These are phyloP conservation scores for Astyanax mexicanus DNA, from an alignment of 2,797 vertebrate species.

Conservation along the genomic window DNA sequence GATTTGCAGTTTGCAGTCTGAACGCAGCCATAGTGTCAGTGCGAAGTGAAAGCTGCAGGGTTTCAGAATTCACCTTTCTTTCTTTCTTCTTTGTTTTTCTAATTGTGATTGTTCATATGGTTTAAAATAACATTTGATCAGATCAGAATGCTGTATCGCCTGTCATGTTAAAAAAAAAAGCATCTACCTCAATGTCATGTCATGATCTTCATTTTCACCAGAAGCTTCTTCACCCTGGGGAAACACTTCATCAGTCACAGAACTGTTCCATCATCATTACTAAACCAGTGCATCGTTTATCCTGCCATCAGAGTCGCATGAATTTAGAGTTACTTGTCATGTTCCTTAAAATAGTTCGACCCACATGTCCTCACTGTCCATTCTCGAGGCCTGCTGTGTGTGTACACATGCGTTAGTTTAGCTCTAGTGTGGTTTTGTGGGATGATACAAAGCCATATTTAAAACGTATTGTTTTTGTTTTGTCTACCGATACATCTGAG, in stretches of 20 bases:
- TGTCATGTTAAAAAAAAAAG: constrained; percentile 54
- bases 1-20: too few species aligned
- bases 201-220: constrained; percentile 58
- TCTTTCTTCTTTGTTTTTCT: constrained; percentile 29
- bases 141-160: constrained; percentile 76
- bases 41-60: constrained; percentile 30
- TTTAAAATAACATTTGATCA: constrained; percentile 55
- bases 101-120: constrained; percentile 8
- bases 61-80: constrained; percentile 26
- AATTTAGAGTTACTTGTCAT: constrained; percentile 13
- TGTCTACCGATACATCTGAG: not conserved
- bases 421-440: not conserved
- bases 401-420: not conserved
- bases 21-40: too few species aligned
- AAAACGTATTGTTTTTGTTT: not conserved
- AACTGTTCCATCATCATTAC: constrained; percentile 34
- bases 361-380: constrained; percentile 26
- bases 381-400: constrained; percentile 9
- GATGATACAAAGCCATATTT: constrained; percentile 2
- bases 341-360: constrained; percentile 39
- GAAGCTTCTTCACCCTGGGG: constrained; percentile 68
- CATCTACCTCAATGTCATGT: constrained; percentile 79
- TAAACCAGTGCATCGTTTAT: constrained; percentile 39
- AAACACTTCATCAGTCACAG: constrained; percentile 26
- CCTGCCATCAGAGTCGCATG: constrained; percentile 30